phyloP scores from a whole-genome alignment of 1,140 invertebrate genomes.

The Diorhabda elongata region DNA sequence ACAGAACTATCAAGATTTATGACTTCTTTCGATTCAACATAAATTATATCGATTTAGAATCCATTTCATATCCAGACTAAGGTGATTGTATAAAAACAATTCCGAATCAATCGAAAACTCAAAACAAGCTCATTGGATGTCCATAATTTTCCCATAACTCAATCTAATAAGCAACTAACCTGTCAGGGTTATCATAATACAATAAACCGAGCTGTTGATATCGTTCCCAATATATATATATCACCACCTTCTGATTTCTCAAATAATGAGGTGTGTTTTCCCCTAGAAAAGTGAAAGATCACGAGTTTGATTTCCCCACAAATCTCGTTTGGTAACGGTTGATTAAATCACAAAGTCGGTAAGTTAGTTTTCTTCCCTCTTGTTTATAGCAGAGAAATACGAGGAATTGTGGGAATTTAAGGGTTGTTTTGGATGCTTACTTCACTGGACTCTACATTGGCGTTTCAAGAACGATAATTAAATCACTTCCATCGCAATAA shows the following conservation, averaged over 20 bases:
- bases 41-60: no score
- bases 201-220: neutral
- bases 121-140: no score
- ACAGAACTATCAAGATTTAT: no score
- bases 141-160: neutral
- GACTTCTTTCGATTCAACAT: no score
- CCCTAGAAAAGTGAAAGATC: conserved; percentile 7
- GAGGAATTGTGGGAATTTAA: conserved; percentile 13
- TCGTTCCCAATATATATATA: neutral
- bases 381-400: conserved; percentile 9
- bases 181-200: neutral
- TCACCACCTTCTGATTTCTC: neutral
- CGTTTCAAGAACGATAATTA: neutral
- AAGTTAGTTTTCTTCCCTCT: conserved; percentile 16
- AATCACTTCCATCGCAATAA: no score
- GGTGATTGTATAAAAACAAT: no score
- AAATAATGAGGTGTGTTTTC: neutral
- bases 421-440: neutral
- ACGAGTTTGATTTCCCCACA: conserved; percentile 10
- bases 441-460: neutral
- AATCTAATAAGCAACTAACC: neutral
- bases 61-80: no score
- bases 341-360: conserved; percentile 18
- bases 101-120: no score
- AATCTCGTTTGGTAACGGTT: conserved; percentile 8